Percentiles rank a stretch among this genome's conserved stretches.
These are phyloP conservation scores for Euclidia mi DNA, from an alignment of 2,888 invertebrate genomes.

Conservation along the genomic window DNA sequence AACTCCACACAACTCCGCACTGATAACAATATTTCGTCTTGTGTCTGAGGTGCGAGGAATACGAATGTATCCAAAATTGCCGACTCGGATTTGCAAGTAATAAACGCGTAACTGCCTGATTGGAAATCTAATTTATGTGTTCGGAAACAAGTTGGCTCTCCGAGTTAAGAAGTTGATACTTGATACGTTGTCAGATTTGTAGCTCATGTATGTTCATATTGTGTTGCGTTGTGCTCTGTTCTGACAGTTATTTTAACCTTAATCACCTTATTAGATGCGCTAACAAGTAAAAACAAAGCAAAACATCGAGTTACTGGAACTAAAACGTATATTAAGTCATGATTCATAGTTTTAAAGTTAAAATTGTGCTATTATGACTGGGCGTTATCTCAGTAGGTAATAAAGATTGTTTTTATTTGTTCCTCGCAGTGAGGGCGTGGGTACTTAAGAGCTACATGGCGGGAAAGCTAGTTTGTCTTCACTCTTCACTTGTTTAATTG, in stretches of 20 bases:
- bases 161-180: conserved; percentile 10
- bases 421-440: too few species aligned
- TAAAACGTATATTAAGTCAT: not conserved
- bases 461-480: too few species aligned
- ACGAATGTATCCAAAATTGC: conserved; percentile 54
- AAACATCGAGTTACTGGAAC: not conserved
- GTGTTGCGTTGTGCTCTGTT: too few species aligned
- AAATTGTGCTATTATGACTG: not conserved
- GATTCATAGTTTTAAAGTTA: not conserved
- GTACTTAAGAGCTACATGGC: too few species aligned
- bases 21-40: conserved; percentile 68
- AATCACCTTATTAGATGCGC: conserved; percentile 3
- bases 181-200: conserved; percentile 11
- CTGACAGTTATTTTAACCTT: conserved; percentile 5
- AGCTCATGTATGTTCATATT: conserved; percentile 4
- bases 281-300: conserved; percentile 1
- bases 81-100: conserved; percentile 43
- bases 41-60: conserved; percentile 58
- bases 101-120: conserved; percentile 35
- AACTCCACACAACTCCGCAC: conserved; percentile 64
- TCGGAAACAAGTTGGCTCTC: conserved; percentile 4
- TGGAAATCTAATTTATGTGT: conserved; percentile 34
- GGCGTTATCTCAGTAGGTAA: too few species aligned
- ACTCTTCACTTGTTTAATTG: too few species aligned
- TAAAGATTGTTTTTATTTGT: too few species aligned